Conservation (phyloP, 1,140 invertebrate genomes). For the Apis laboriosa region DNA sequence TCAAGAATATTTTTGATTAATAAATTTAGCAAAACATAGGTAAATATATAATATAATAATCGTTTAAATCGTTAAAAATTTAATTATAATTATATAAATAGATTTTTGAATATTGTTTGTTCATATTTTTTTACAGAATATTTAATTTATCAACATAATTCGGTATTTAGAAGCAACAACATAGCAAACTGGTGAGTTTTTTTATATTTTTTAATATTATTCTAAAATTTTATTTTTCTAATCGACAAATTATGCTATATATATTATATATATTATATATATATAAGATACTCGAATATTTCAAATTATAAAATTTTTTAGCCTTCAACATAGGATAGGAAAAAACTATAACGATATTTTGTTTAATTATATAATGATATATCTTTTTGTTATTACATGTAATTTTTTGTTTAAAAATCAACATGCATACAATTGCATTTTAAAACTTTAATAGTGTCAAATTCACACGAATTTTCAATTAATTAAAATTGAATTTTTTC, state of each 20-base stretch:
- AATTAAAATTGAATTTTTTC: slow-evolving; percentile 21
- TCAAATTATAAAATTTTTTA: neutral
- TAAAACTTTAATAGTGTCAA: neutral
- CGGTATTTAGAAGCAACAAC: neutral
- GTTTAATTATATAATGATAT: slow-evolving; percentile 48
- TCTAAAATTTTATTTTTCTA: neutral
- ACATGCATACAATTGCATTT: slow-evolving; percentile 21
- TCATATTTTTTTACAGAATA: neutral
- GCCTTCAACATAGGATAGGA: neutral
- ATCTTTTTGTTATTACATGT: slow-evolving; percentile 41
- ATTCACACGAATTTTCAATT: neutral
- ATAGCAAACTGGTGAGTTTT: neutral
- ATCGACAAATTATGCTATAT: neutral
- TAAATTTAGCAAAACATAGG: neutral
- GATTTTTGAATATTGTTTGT: neutral
- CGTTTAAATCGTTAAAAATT: neutral
- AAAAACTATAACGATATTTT: neutral
- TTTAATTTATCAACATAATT: neutral
- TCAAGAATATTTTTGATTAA: neutral
- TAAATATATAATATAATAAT: no score
- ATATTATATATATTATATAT: no score
- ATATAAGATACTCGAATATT: neutral
- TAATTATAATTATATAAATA: neutral
- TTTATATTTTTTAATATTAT: neutral
- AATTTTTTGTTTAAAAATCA: slow-evolving; percentile 34